These are phyloP conservation scores for Cylindroiulus punctatus DNA, from an alignment of 2,888 invertebrate genomes.

Conservation along the genomic window DNA sequence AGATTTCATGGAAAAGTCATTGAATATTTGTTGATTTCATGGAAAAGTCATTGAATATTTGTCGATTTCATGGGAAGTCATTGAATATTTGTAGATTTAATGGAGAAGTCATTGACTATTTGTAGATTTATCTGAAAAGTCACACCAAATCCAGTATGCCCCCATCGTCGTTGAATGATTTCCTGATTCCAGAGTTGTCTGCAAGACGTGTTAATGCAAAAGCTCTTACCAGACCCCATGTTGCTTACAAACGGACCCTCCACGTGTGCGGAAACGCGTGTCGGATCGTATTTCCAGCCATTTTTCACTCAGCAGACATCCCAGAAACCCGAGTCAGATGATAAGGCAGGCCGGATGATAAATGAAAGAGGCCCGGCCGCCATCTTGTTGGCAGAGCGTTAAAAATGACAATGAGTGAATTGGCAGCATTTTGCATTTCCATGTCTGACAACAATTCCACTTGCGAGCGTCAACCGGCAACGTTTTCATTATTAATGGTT, in stretches of 20 bases:
- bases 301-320: conserved; percentile 42
- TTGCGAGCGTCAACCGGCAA: conserved; percentile 30
- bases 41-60: too few relatives aligned
- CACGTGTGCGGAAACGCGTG: conserved; percentile 47
- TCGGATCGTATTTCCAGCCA: conserved; percentile 43
- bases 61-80: too few relatives aligned
- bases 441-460: conserved; percentile 45
- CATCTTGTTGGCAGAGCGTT: conserved; percentile 14
- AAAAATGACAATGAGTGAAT: conserved; percentile 45
- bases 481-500: conserved; percentile 36
- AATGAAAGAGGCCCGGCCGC: not conserved
- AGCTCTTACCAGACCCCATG: conserved; percentile 10
- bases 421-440: conserved; percentile 39
- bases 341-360: conserved; percentile 9
- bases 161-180: too few relatives aligned
- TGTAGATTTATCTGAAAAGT: too few relatives aligned
- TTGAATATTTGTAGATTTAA: too few relatives aligned
- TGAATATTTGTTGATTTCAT: too few relatives aligned
- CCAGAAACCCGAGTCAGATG: conserved; percentile 37
- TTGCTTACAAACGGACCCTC: conserved; percentile 8
- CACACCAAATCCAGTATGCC: too few relatives aligned
- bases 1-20: too few relatives aligned
- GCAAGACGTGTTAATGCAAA: conserved; percentile 18
- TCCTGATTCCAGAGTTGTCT: not conserved
- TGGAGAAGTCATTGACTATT: too few relatives aligned